Base-by-base conservation (phyloP, 2,113 vertebrate species). In the Bungarus multicinctus region DNA sequence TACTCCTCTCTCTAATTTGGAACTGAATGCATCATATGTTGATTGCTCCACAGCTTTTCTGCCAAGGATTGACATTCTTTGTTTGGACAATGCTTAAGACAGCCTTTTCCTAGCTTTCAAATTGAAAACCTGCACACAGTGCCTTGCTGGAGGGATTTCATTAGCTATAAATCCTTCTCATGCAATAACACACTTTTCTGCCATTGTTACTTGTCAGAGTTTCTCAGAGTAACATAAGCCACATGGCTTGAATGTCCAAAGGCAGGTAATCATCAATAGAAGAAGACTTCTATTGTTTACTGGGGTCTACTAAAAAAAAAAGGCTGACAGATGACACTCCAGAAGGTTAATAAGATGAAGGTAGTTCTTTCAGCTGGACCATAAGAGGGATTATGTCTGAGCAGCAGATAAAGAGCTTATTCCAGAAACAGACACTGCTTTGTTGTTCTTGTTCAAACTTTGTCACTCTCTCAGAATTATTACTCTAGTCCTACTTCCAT, bases 291-390 rank as follows among this genome's bases (percentile, higher is more conserved):
- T 0, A 22, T 95, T 96, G 94, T 97, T 97, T 97, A 96, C 91
- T 93, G 45, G 53, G 92, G 91, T 89, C 30, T 93, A 87, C 87
- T 94, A 95, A 94, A 90, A 92, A 93, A 93, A 94, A 96, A 91
- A 92, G 93, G 93, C 92, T 97, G 97, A 97, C 98, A 99, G 98
- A 98, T 98, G 98, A 98, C 95, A 89, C 91, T 98, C 97, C 98
- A 98, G 97, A 98, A 98, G 98, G 98, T 97, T 99, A 99, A 99
- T 97, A 98, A 98, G 98, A 99, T 99, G 98, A 99, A 96, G 97
- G 94, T 95, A 97, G 96, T 93, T 97, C 97, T 96, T 97, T 97
- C 98, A 97, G 98, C 97, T 98, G 97, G 96, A 96, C 96, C 91
- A 10, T 98, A 98, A 98, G 97, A 96, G 96, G 98, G 99, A 99